A percentile compares a stretch with the other conserved stretches of the same genome.
Conservation (phyloP, 35 echinoderm and acorn worm genomes). For the Lytechinus pictus region DNA sequence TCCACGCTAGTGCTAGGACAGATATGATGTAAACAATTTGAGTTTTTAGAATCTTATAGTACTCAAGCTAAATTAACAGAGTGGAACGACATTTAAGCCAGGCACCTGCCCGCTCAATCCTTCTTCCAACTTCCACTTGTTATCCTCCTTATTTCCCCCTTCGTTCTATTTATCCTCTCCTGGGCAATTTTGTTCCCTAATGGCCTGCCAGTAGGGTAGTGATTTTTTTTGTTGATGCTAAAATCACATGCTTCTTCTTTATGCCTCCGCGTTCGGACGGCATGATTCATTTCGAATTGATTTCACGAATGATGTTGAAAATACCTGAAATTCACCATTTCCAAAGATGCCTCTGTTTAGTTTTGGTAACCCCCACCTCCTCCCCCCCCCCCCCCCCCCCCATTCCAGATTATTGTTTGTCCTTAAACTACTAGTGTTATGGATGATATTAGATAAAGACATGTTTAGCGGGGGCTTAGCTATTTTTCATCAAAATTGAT, state of each 20-base stretch:
- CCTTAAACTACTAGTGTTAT: too few relatives aligned
- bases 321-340: not conserved
- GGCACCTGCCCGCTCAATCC: not conserved
- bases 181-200: not conserved
- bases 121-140: not conserved
- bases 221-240: not conserved
- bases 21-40: not conserved
- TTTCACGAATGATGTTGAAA: not conserved
- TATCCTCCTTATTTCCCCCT: not conserved
- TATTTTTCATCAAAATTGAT: too few relatives aligned
- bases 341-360: too few relatives aligned
- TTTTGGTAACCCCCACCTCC: too few relatives aligned
- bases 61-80: not conserved
- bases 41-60: not conserved
- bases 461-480: too few relatives aligned
- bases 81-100: not conserved
- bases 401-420: too few relatives aligned
- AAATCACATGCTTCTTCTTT: not conserved
- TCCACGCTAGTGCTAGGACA: too few relatives aligned
- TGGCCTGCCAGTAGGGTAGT: not conserved
- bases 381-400: too few relatives aligned
- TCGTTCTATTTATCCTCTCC: not conserved
- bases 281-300: not conserved
- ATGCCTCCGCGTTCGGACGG: not conserved
- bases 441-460: too few relatives aligned